phyloP scores from a whole-genome alignment of 2,888 invertebrate species.

The Stenolophus ochropezus region DNA sequence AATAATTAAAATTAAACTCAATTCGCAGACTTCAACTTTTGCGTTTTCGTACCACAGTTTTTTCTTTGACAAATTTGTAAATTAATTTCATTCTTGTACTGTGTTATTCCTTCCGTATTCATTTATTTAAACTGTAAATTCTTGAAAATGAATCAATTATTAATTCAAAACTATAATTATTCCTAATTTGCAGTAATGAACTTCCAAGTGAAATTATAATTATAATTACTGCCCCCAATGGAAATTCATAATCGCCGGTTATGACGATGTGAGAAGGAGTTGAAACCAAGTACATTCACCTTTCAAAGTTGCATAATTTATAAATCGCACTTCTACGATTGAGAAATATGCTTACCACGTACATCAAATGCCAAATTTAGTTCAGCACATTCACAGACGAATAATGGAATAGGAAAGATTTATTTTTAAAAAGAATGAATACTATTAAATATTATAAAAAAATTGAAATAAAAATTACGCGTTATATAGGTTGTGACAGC shows the following conservation, averaged over 20 bases:
- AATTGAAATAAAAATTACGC: too few relatives aligned
- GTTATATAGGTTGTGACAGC: too few relatives aligned
- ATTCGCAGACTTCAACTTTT: too few relatives aligned
- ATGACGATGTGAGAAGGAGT: background rate
- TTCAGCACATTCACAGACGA: background rate
- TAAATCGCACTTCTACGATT: constrained; percentile 29
- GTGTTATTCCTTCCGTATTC: background rate
- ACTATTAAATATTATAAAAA: too few relatives aligned
- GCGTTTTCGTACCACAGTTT: too few relatives aligned
- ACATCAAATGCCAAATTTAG: constrained; percentile 29
- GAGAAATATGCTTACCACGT: constrained; percentile 42
- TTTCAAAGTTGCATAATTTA: constrained; percentile 55
- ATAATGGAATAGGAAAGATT: background rate
- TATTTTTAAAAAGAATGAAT: too few relatives aligned
- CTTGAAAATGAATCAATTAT: too few relatives aligned
- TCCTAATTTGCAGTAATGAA: background rate
- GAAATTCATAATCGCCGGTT: background rate
- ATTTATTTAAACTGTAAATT: too few relatives aligned
- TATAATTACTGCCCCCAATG: background rate
- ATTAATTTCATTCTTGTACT: too few relatives aligned
- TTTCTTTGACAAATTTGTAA: too few relatives aligned
- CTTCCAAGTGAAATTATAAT: background rate
- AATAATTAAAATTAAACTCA: too few relatives aligned
- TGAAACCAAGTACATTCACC: constrained; percentile 43
- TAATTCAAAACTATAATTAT: background rate